Conservation (phyloP, 2,113 vertebrate genomes). For the Siniperca chuatsi region DNA sequence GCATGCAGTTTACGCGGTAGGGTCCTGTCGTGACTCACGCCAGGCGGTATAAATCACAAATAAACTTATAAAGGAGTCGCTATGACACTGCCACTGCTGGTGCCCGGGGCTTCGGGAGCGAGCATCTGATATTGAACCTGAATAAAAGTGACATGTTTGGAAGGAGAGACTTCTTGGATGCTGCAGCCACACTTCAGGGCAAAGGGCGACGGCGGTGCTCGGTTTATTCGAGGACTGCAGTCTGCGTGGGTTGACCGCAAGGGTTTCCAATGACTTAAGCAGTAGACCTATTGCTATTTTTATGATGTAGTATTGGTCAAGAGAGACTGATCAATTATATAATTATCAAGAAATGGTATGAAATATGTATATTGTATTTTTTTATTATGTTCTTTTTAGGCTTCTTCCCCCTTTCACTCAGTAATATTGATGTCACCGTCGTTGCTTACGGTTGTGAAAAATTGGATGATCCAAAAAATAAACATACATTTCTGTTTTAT, state of each 20-base stretch:
- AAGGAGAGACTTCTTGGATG: slow-evolving; percentile 54
- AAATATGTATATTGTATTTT: not conserved
- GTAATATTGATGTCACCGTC: not conserved
- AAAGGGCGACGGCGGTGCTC: slow-evolving; percentile 26
- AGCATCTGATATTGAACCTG: slow-evolving; percentile 72
- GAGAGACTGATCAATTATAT: not conserved
- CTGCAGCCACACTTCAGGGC: slow-evolving; percentile 45
- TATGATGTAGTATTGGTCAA: not conserved
- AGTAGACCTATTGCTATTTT: not conserved
- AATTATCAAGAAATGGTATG: not conserved
- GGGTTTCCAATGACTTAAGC: slow-evolving; percentile 14
- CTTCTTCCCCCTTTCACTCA: not conserved
- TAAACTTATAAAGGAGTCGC: slow-evolving; percentile 57
- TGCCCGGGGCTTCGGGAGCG: slow-evolving; percentile 39
- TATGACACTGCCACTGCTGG: slow-evolving; percentile 52
- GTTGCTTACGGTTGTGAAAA: not conserved
- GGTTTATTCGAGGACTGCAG: slow-evolving; percentile 48
- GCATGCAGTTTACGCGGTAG: slow-evolving; percentile 11
- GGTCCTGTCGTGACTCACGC: slow-evolving; percentile 59
- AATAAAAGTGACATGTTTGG: slow-evolving; percentile 77
- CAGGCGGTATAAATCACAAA: slow-evolving; percentile 68
- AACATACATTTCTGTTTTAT: slow-evolving; percentile 28
- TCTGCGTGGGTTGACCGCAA: slow-evolving; percentile 37
- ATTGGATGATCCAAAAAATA: not conserved
- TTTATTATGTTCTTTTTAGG: not conserved